A percentile compares a stretch with the other conserved stretches of the same genome.
Evolutionary conservation across 2,113 vertebrate genomes (phyloP).

Genomic region (Gopherus flavomarginatus): DNA sequence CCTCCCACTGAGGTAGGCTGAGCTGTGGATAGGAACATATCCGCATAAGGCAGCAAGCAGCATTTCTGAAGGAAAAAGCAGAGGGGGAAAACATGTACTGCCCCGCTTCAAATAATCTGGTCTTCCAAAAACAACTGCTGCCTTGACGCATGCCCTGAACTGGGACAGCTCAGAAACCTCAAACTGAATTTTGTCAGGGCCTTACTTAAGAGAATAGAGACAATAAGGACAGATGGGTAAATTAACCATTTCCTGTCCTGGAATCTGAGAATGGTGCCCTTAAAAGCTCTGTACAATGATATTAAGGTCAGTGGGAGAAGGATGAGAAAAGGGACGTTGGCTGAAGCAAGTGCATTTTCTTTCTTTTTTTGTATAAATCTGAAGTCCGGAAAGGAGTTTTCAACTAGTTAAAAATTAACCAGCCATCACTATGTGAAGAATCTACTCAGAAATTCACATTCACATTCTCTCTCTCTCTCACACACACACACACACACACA

Average conservation of each 20-base stretch:
- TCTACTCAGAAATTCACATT: background rate
- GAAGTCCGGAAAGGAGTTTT: background rate
- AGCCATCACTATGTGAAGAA: background rate
- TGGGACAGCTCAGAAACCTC: background rate
- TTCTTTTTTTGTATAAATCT: fast-evolving
- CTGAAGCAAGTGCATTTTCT: fast-evolving
- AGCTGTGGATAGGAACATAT: background rate
- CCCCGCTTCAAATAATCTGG: background rate
- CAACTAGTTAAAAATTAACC: background rate
- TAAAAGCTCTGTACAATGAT: background rate
- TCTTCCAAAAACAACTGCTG: background rate
- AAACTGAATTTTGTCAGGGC: background rate
- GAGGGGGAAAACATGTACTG: background rate
- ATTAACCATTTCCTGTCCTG: background rate
- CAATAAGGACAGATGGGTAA: background rate
- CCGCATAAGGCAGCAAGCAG: background rate
- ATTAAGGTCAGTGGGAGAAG: background rate
- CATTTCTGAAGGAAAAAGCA: background rate
- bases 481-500: background rate
- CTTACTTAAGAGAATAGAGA: fast-evolving
- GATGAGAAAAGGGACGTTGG: background rate
- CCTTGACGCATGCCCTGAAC: background rate
- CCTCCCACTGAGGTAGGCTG: background rate
- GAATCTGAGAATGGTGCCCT: background rate
- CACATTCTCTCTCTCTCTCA: too few species aligned